phyloP scores from a whole-genome alignment of 2,113 vertebrate species.

The Tympanuchus pallidicinctus region DNA sequence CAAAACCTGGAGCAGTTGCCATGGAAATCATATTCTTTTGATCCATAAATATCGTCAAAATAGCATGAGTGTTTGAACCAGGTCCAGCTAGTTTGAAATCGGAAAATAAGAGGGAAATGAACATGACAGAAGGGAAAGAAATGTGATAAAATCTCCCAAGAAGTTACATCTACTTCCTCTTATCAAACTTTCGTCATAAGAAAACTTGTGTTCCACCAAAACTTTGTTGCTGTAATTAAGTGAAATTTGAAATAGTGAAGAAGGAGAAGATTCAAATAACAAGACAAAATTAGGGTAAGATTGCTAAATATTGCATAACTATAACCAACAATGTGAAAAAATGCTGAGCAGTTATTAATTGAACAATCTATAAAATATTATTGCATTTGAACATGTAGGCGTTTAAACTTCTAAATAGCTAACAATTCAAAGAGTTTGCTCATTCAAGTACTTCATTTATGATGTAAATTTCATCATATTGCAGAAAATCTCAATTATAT shows the following conservation, averaged over 20 bases:
- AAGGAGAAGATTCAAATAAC: background rate
- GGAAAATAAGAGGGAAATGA: constrained; percentile 36
- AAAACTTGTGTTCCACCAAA: background rate
- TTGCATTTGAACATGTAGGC: accelerated
- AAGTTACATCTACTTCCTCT: background rate
- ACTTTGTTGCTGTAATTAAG: background rate
- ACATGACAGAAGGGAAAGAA: background rate
- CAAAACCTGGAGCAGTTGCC: constrained; percentile 66
- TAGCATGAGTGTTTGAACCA: constrained; percentile 60
- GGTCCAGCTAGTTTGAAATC: constrained; percentile 31
- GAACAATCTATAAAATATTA: background rate
- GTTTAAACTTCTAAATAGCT: background rate
- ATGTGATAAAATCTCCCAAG: background rate
- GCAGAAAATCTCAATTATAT: background rate
- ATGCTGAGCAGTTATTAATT: background rate
- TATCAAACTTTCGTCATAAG: background rate
- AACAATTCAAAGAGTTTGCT: background rate
- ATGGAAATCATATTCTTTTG: constrained; percentile 75
- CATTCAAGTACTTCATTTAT: background rate
- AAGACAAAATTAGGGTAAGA: background rate
- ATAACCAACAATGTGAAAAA: background rate
- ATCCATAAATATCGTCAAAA: constrained; percentile 63
- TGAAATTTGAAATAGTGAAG: background rate
- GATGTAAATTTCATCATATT: background rate
- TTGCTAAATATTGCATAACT: background rate